Base-by-base conservation (phyloP, 1,140 invertebrate genomes). In the Saccostrea echinata region DNA sequence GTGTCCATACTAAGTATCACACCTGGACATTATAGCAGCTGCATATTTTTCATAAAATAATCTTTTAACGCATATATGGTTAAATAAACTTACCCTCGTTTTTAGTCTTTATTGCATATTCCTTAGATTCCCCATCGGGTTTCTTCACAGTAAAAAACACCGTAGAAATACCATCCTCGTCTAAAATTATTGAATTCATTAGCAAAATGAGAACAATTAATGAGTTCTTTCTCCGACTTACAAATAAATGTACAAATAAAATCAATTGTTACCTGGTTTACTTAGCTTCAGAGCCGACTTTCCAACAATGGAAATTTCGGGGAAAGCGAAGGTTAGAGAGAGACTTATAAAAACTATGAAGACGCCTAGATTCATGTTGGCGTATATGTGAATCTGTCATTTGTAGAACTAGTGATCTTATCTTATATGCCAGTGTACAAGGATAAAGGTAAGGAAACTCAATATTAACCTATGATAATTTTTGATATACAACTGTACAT, bases 251-350 rank as follows among this genome's bases (percentile, higher is more conserved):
- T 6, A 57, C 9, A 21, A 21, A 57, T 57, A 57, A 57, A 6
- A 18, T 61, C 55, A 0, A 21, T n/a, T 61, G 1, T 76, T 76
- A 76, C 68, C 68, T 27, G 68, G 2, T 76, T 12, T 30, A 33
- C 68, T 76, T 27, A 76, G 68, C 30, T 76, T 76, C 68, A 76
- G 27, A 16, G 24, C 68, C 27, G 68, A 76, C 68, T 76, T 76
- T 76, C 68, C 68, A 33, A 30, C 68, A 16, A 33, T 76, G 68
- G 68, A 76, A 76, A 76, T 30, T 18, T 27, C 30, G 11, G 68
- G 13, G 6, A 27, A 76, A 33, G 24, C 27, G 18, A 16, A 6
- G 3, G 27, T 76, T 27, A 76, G 27, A 76, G 68, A 76, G 24
- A 76, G 27, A 30, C 24, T 76, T 27, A 76, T 16, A 12, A 76